These are phyloP conservation scores for Xestia xanthographa DNA, from an alignment of 2,888 invertebrate species.

Conservation along the genomic window DNA sequence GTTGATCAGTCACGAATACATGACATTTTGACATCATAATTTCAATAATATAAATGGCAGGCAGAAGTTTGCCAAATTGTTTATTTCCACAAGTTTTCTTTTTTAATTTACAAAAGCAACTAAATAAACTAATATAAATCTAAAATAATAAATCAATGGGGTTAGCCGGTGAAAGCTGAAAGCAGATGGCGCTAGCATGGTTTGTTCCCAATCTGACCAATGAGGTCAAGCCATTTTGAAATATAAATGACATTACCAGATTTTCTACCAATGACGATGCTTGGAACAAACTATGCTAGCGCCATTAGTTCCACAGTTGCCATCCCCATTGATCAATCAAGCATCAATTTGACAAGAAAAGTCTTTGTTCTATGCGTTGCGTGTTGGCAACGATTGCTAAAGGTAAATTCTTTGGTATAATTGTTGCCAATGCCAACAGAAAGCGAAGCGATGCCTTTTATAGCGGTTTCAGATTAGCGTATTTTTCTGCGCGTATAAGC, in stretches of 20 bases:
- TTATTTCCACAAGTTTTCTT: neutral
- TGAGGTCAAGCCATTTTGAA: too few relatives aligned
- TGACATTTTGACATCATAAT: neutral
- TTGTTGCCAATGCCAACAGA: constrained; percentile 2
- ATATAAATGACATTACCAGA: too few relatives aligned
- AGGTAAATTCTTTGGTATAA: constrained; percentile 3
- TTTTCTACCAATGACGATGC: too few relatives aligned
- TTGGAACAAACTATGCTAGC: too few relatives aligned
- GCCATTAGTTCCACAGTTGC: too few relatives aligned
- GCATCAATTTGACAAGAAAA: constrained; percentile 3
- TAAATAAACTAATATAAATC: neutral
- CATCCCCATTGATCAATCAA: too few relatives aligned
- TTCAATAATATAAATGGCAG: neutral
- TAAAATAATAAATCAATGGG: too few relatives aligned
- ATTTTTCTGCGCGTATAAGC: too few relatives aligned
- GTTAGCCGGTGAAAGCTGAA: too few relatives aligned
- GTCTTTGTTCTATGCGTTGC: neutral
- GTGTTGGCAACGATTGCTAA: neutral
- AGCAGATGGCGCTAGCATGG: too few relatives aligned
- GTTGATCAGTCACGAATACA: neutral
- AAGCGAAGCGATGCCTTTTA: neutral
- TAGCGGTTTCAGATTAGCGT: neutral
- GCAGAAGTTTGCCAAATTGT: neutral
- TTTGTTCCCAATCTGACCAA: too few relatives aligned
- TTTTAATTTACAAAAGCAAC: neutral